phyloP scores from a whole-genome alignment of 1,140 invertebrate species.

The Drosophila dunni region DNA sequence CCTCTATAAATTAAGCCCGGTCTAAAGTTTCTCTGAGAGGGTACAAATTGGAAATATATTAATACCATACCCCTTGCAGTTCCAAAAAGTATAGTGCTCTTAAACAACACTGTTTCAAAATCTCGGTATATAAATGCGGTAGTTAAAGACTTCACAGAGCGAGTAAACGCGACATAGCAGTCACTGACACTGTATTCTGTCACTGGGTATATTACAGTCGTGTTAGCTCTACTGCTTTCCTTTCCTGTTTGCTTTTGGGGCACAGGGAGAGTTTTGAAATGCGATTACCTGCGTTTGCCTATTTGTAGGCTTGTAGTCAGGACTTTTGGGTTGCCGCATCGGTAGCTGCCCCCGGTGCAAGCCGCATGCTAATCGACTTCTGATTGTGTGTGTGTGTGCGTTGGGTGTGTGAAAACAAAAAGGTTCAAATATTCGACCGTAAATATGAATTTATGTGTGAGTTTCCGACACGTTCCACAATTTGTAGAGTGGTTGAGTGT shows the following conservation, averaged over 20 bases:
- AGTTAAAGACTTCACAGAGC: too few species aligned
- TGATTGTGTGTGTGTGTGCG: constrained; percentile 59
- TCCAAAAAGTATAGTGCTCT: too few species aligned
- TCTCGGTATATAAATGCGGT: too few species aligned
- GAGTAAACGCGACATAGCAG: too few species aligned
- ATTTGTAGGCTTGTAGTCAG: constrained; percentile 49
- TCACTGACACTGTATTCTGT: too few species aligned
- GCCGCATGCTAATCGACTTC: constrained; percentile 80
- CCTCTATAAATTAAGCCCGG: too few species aligned
- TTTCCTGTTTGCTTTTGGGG: neutral
- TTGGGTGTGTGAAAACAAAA: constrained; percentile 53
- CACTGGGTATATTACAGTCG: too few species aligned
- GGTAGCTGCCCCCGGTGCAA: constrained; percentile 39
- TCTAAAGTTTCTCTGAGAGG: too few species aligned
- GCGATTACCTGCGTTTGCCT: constrained; percentile 82
- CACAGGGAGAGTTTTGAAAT: constrained; percentile 57
- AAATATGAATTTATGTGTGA: constrained; percentile 75
- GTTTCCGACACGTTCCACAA: constrained; percentile 37
- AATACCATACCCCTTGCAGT: too few species aligned
- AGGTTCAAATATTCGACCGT: constrained; percentile 72
- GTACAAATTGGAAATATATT: too few species aligned
- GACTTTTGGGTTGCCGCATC: constrained; percentile 16
- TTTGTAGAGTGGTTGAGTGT: constrained; percentile 52
- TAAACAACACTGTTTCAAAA: too few species aligned
- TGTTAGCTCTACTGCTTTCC: too few species aligned